A percentile compares a stretch with the other conserved stretches of the same genome.
Evolutionary conservation across 1,140 invertebrate species (phyloP).

Genomic region (Drosophila yakuba): DNA sequence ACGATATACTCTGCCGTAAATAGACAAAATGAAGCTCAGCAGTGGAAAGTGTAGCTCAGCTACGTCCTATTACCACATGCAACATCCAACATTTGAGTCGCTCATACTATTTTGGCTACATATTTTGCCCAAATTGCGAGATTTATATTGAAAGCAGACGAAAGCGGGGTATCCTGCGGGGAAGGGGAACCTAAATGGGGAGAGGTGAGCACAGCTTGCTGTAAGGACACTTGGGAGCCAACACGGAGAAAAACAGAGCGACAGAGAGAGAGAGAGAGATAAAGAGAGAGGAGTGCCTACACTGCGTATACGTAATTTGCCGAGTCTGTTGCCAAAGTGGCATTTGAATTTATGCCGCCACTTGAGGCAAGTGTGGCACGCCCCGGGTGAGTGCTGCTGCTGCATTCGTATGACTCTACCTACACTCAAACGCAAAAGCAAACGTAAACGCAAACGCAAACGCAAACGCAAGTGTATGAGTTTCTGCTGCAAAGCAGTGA

Average conservation of each 20-base stretch:
- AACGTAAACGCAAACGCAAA: not conserved
- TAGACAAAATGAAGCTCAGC: no score
- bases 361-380: conserved; percentile 66
- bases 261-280: conserved; percentile 5
- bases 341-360: conserved; percentile 81
- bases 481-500: conserved; percentile 18
- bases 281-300: conserved; percentile 16
- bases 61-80: not conserved
- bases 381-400: conserved; percentile 29
- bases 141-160: conserved; percentile 51
- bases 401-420: conserved; percentile 13
- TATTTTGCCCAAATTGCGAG: conserved; percentile 57
- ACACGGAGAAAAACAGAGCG: conserved; percentile 20
- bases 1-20: not conserved
- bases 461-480: not conserved
- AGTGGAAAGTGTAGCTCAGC: no score
- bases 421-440: not conserved
- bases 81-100: conserved; percentile 10
- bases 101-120: conserved; percentile 44
- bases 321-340: conserved; percentile 72
- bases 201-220: conserved; percentile 12
- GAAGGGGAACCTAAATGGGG: not conserved
- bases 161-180: not conserved
- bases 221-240: conserved; percentile 54
- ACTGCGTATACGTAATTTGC: conserved; percentile 79